Conservation (phyloP, 2,888 invertebrate species). For the Dryobota labecula region DNA sequence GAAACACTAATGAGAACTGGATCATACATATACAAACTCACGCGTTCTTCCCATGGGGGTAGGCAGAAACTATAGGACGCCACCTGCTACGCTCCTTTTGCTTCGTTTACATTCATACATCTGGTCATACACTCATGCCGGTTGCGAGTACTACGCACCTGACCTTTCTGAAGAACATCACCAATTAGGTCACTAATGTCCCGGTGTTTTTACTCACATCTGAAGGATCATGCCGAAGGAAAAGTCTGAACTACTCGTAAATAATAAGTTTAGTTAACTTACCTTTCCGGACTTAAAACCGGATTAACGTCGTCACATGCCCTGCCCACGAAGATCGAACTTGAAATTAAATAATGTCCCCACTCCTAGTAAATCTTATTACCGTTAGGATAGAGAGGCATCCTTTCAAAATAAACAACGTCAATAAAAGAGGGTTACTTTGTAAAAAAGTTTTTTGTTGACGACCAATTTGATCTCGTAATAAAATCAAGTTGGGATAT, state of each 20-base stretch:
- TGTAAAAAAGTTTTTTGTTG: conserved; percentile 73
- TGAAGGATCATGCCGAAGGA: too few relatives aligned
- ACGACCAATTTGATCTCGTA: conserved; percentile 74
- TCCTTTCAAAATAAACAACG: conserved; percentile 77
- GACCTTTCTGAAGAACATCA: too few relatives aligned
- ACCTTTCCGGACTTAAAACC: conserved; percentile 21
- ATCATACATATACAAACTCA: too few relatives aligned
- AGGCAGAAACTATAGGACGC: too few relatives aligned
- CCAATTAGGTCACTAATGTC: too few relatives aligned
- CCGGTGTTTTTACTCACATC: too few relatives aligned
- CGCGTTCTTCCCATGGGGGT: too few relatives aligned
- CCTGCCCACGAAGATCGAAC: conserved; percentile 40
- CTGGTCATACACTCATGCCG: too few relatives aligned
- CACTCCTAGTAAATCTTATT: conserved; percentile 76
- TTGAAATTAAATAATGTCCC: conserved; percentile 74
- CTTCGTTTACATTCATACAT: too few relatives aligned
- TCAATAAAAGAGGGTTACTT: conserved; percentile 75
- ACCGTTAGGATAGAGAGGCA: conserved; percentile 71
- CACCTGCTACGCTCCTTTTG: too few relatives aligned
- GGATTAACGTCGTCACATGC: conserved; percentile 39
- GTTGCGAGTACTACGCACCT: too few relatives aligned
- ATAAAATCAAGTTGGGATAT: conserved; percentile 73
- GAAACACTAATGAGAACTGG: background rate
- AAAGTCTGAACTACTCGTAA: conserved; percentile 6
- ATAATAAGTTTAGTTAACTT: background rate